Percentiles rank a stretch among this genome's conserved stretches.
phyloP scores from a whole-genome alignment of 2,113 vertebrate species.

The Gallinago paraguaiae region DNA sequence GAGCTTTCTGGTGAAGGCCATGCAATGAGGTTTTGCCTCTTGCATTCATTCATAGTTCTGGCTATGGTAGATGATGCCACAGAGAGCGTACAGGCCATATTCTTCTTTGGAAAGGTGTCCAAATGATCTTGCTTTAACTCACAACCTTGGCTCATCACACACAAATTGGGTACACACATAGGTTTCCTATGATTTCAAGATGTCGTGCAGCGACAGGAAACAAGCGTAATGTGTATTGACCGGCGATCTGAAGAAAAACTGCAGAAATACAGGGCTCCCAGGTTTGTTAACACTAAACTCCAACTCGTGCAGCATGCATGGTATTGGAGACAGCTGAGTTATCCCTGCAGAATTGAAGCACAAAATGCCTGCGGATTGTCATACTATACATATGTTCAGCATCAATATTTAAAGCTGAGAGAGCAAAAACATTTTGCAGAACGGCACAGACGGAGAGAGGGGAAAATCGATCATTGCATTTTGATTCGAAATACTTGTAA shows the following conservation, averaged over 20 bases:
- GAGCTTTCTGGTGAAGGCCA: neutral
- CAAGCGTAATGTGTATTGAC: neutral
- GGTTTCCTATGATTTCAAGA: slow-evolving; percentile 17
- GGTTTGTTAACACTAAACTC: neutral
- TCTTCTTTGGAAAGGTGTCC: neutral
- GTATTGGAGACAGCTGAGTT: slow-evolving; percentile 35
- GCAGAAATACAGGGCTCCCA: slow-evolving; percentile 19
- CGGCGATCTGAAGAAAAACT: neutral
- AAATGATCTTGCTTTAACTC: neutral
- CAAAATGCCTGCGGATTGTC: slow-evolving; percentile 2
- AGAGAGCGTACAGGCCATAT: neutral
- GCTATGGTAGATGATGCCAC: neutral
- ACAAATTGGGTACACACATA: neutral
- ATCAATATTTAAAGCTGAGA: slow-evolving; percentile 59
- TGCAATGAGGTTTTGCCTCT: neutral
- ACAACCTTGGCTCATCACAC: neutral
- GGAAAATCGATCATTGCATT: slow-evolving; percentile 16
- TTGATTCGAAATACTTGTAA: neutral
- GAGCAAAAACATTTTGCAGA: slow-evolving; percentile 44
- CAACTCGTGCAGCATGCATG: neutral
- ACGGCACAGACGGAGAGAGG: neutral
- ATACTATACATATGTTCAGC: slow-evolving; percentile 39
- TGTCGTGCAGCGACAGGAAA: neutral
- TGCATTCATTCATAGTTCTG: neutral
- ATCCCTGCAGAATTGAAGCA: slow-evolving; percentile 16